Conservation (phyloP, 2,888 invertebrate genomes). For the Cyrtodaria siliqua region DNA sequence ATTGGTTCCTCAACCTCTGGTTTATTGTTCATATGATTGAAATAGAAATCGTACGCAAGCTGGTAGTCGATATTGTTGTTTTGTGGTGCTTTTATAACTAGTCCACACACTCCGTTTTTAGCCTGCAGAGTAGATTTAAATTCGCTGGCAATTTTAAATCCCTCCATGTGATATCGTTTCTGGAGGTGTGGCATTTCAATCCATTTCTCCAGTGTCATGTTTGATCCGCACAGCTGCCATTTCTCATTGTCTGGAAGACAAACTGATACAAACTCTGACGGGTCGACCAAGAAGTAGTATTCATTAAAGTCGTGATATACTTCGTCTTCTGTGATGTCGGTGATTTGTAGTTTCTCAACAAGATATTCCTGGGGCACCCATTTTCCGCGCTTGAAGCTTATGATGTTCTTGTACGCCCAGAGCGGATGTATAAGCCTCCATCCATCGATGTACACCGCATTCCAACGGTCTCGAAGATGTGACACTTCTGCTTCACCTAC, state of each 20-base stretch:
- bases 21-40: constrained; percentile 23
- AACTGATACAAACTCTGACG: constrained; percentile 56
- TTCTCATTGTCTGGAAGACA: constrained; percentile 61
- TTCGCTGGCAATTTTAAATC: constrained; percentile 47
- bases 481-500: constrained; percentile 55
- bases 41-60: constrained; percentile 55
- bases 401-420: constrained; percentile 62
- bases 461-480: constrained; percentile 62
- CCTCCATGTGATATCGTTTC: constrained; percentile 60
- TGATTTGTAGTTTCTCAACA: neutral
- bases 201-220: constrained; percentile 53
- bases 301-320: constrained; percentile 59
- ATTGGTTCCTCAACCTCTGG: constrained; percentile 48
- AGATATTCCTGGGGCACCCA: constrained; percentile 38
- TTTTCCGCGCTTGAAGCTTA: constrained; percentile 54
- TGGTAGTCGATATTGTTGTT: constrained; percentile 42
- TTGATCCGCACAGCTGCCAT: constrained; percentile 59
- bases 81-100: constrained; percentile 38
- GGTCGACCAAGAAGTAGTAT: constrained; percentile 66
- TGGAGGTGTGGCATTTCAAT: constrained; percentile 48
- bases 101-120: constrained; percentile 45
- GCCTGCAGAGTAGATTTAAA: constrained; percentile 55
- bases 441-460: constrained; percentile 64
- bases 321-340: neutral
- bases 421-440: constrained; percentile 67